Evolutionary conservation across 2,888 invertebrate genomes (phyloP).

Genomic region (Cheilosia vernalis): DNA sequence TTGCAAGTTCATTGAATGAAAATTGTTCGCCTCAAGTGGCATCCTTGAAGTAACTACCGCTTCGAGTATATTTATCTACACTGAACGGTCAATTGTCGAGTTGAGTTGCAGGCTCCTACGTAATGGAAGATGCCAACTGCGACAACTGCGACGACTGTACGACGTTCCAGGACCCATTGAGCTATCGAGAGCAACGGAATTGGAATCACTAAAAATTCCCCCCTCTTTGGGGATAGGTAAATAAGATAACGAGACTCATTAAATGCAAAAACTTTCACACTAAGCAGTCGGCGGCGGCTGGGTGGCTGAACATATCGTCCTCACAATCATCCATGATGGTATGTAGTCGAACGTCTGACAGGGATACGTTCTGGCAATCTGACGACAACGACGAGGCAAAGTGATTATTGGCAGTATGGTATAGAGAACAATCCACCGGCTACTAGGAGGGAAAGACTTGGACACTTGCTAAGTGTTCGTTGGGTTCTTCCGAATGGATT

Average conservation of each 20-base stretch:
- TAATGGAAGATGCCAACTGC: conserved; percentile 54
- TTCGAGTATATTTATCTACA: conserved; percentile 66
- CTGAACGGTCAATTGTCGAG: conserved; percentile 71
- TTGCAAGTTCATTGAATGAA: conserved; percentile 61
- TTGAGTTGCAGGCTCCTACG: conserved; percentile 21
- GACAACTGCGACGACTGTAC: background rate
- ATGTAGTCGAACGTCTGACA: conserved; percentile 29
- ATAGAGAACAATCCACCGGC: conserved; percentile 27
- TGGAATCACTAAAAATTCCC: conserved; percentile 64
- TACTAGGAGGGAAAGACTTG: conserved; percentile 37
- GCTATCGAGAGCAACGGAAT: conserved; percentile 52
- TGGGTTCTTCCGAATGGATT: conserved; percentile 61
- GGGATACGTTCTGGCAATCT: conserved; percentile 49
- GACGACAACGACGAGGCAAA: conserved; percentile 56
- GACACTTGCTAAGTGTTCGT: conserved; percentile 68
- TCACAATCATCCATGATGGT: conserved; percentile 11
- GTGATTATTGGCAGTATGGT: conserved; percentile 71
- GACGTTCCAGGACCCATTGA: conserved; percentile 42
- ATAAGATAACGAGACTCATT: conserved; percentile 75
- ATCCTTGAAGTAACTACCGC: conserved; percentile 64
- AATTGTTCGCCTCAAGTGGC: conserved; percentile 59
- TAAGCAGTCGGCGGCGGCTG: conserved; percentile 32
- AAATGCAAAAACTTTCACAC: conserved; percentile 75
- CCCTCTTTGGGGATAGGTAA: conserved; percentile 65
- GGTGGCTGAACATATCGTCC: conserved; percentile 5